Conservation (phyloP, 2,113 vertebrate species). For the Acrocephalus arundinaceus region DNA sequence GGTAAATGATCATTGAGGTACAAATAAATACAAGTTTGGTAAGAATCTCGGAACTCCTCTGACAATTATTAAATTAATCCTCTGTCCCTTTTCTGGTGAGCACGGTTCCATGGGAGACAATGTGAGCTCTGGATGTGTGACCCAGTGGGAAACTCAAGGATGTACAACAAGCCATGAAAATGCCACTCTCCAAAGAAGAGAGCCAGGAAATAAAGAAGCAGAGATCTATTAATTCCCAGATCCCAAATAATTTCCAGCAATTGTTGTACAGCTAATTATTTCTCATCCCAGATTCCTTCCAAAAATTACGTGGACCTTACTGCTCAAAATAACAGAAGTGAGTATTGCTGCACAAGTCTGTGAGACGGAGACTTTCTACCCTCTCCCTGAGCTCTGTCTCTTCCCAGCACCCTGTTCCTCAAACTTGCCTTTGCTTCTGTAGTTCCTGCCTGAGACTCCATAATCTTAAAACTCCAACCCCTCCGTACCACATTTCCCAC, state of each 20-base stretch:
- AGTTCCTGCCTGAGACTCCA: neutral
- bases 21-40: neutral
- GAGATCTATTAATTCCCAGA: neutral
- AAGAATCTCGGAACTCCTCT: neutral
- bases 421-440: neutral
- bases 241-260: neutral
- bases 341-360: neutral
- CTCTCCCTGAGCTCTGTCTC: neutral
- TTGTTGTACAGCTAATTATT: neutral
- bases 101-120: rapidly evolving
- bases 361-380: neutral
- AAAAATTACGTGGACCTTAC: neutral
- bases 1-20: neutral
- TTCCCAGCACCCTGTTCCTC: neutral
- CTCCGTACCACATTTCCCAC: neutral
- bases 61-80: neutral
- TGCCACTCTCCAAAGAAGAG: neutral
- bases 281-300: neutral
- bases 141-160: neutral
- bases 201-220: neutral
- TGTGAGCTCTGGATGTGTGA: neutral
- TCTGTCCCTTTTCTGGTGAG: neutral
- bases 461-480: neutral
- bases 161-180: neutral
- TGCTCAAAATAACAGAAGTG: neutral